These are phyloP conservation scores for Meloe dianella DNA, from an alignment of 2,888 invertebrate genomes.

Conservation along the genomic window DNA sequence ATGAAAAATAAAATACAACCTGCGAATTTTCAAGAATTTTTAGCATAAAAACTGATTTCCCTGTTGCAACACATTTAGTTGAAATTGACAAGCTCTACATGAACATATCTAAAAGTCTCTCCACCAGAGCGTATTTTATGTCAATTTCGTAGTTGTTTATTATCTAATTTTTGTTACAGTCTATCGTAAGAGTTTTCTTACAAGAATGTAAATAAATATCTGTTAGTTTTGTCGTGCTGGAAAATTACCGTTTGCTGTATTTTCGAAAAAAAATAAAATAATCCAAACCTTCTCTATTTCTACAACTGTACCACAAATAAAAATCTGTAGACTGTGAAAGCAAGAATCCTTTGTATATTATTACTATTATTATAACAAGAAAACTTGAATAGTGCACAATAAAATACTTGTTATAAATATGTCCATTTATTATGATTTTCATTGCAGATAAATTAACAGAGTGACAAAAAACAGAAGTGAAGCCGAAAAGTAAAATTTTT, in stretches of 20 bases:
- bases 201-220: background rate
- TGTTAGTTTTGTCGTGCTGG: constrained; percentile 6
- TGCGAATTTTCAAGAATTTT: constrained; percentile 21
- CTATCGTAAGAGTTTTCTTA: background rate
- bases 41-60: background rate
- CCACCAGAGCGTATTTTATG: background rate
- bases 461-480: too few relatives aligned
- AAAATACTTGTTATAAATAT: constrained; percentile 36
- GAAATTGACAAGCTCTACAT: background rate
- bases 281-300: background rate
- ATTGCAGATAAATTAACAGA: constrained; percentile 6
- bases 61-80: background rate
- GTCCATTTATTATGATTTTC: background rate
- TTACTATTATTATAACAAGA: constrained; percentile 17
- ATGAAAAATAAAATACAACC: constrained; percentile 22
- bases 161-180: background rate
- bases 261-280: background rate
- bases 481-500: constrained; percentile 3
- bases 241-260: background rate
- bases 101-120: background rate
- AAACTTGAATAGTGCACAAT: constrained; percentile 34
- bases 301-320: constrained; percentile 12
- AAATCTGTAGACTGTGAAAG: constrained; percentile 36
- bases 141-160: background rate
- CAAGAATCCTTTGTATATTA: constrained; percentile 38